These are phyloP conservation scores for Florisuga fusca DNA, from an alignment of 2,797 vertebrate species.

Conservation along the genomic window DNA sequence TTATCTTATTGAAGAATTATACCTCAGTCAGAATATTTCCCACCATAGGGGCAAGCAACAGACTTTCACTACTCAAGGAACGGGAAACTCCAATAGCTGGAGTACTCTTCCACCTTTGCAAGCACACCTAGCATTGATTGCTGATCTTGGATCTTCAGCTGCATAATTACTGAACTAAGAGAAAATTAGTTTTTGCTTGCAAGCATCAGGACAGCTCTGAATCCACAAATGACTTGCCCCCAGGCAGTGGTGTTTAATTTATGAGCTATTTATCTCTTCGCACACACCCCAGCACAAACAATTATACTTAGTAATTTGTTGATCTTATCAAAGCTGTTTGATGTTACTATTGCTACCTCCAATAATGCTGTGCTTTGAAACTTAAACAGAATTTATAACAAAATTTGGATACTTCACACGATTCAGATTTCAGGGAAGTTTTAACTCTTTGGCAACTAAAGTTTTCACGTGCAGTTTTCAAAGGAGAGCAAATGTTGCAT, in stretches of 20 bases:
- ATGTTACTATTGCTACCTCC: constrained; percentile 63
- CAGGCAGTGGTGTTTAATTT: constrained; percentile 69
- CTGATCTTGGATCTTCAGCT: constrained; percentile 40
- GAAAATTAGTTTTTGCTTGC: constrained; percentile 66
- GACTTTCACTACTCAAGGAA: neutral
- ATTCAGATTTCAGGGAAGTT: neutral
- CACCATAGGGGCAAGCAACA: neutral
- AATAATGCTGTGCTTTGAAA: constrained; percentile 60
- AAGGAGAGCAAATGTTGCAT: neutral
- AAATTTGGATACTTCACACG: constrained; percentile 16
- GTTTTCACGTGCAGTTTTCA: neutral
- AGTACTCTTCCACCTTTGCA: constrained; percentile 20
- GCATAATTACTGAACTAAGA: constrained; percentile 46
- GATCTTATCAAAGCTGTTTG: constrained; percentile 68
- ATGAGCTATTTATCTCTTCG: constrained; percentile 76
- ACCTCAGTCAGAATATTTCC: neutral
- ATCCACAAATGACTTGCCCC: constrained; percentile 59
- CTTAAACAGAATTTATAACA: constrained; percentile 56
- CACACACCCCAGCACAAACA: constrained; percentile 74
- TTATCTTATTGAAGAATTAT: neutral
- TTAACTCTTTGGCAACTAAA: constrained; percentile 43
- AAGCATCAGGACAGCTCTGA: constrained; percentile 52
- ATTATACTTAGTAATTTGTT: constrained; percentile 78
- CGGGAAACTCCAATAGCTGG: neutral
- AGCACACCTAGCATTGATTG: constrained; percentile 23